Base-by-base conservation (phyloP, 2,113 vertebrate genomes). In the Trematocara stigmaticum region DNA sequence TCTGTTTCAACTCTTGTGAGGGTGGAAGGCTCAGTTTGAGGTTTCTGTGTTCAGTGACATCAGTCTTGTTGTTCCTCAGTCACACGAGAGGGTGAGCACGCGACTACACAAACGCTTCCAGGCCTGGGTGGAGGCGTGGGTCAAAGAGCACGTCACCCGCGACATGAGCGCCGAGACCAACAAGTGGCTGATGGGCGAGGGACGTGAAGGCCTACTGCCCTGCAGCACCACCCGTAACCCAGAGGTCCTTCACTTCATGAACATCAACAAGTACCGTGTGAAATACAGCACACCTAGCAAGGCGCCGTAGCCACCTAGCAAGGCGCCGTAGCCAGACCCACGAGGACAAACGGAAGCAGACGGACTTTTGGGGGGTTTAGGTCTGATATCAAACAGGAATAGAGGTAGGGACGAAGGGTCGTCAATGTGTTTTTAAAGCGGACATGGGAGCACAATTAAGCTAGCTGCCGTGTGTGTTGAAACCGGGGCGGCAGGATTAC, bases 151-250 rank as follows among this genome's bases (percentile, higher is more conserved):
- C 5, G 98, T 99, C 79, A 97, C 97, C 88, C 95, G 96, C 0
- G 98, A 99, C 91, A 98, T 98, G 98, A 97, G 92, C 26, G 92
- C 96, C 0, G 97, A 98, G 52, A 98, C 97, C 90, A 96, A 91
- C 95, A 98, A 97, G 93, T 99, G 99, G 98, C 97, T 99, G 82
- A 98, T 99, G 98, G 99, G 99, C 1, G 98, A 99, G 79, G 97
- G 97, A 2, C 92, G 98, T 15, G 98, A 99, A 45, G 98, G 98
- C 81, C 95, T 99, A 61, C 86, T 99, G 81, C 98, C 99, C 86
- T 99, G 99, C 95, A 97, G 96, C 90, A 99, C 99, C 89, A 96
- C 93, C 87, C 96, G 98, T 92, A 94, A 98, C 84, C 97, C 96
- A 26, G 98, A 99, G 95, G 96, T 96, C 79, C 96, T 99, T 79